A percentile compares a stretch with the other conserved stretches of the same genome.
Evolutionary conservation across 2,797 vertebrate genomes (phyloP).

Genomic region (Spinus pinus): DNA sequence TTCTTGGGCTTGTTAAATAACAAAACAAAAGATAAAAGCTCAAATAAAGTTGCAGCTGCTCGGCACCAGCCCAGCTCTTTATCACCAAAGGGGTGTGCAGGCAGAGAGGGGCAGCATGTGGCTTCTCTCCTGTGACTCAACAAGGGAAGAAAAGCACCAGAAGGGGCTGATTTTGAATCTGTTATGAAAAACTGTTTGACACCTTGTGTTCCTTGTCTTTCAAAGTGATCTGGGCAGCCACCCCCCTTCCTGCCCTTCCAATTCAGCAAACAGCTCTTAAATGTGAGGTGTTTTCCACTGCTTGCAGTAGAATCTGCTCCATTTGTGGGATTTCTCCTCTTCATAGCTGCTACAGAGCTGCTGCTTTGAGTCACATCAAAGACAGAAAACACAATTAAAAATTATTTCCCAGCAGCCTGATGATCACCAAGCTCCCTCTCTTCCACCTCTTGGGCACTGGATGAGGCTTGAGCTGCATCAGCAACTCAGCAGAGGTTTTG

Average conservation of each 20-base stretch:
- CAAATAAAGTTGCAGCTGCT: conserved; percentile 16
- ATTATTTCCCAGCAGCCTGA: background rate
- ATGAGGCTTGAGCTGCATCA: background rate
- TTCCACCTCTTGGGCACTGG: background rate
- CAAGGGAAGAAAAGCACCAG: background rate
- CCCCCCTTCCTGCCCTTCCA: background rate
- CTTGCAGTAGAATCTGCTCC: background rate
- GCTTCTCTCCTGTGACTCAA: background rate
- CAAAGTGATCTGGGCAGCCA: background rate
- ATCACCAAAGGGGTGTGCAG: background rate
- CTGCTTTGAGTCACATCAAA: background rate
- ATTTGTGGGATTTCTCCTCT: background rate
- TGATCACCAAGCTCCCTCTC: background rate
- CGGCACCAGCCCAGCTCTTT: background rate
- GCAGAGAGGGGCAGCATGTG: background rate
- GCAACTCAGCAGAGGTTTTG: background rate
- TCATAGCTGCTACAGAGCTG: background rate
- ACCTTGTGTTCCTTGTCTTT: background rate
- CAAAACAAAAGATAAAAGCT: conserved; percentile 26
- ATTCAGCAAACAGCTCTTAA: background rate
- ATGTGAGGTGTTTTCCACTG: background rate
- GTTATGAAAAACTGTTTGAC: background rate
- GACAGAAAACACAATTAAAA: background rate
- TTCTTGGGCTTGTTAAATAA: conserved; percentile 4
- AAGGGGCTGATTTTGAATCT: background rate